These are phyloP conservation scores for Camponotus fellah DNA, from an alignment of 2,888 invertebrate species.

Conservation along the genomic window DNA sequence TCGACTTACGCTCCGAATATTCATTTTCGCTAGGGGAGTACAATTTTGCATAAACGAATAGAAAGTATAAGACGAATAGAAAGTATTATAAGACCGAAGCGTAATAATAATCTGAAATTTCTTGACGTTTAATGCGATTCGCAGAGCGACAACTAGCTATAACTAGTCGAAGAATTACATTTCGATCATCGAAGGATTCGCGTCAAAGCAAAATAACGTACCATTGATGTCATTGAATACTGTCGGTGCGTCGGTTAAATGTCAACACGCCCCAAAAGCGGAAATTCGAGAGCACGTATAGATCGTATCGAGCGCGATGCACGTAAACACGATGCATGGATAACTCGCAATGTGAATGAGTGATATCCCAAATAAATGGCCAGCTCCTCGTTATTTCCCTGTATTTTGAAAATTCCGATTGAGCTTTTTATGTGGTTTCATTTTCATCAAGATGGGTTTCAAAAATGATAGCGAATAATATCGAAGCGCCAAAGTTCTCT, in stretches of 20 bases:
- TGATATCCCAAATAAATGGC: slow-evolving; percentile 29
- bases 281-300: slow-evolving; percentile 42
- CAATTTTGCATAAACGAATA: neutral
- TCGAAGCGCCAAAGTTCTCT: neutral
- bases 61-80: neutral
- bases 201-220: slow-evolving; percentile 20
- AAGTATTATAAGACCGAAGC: neutral
- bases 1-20: too few species aligned
- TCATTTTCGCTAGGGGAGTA: too few species aligned
- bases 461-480: neutral
- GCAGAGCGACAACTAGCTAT: neutral
- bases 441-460: neutral
- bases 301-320: slow-evolving; percentile 22
- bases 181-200: neutral
- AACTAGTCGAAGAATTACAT: neutral
- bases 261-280: slow-evolving; percentile 32
- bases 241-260: slow-evolving; percentile 34
- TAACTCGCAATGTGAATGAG: slow-evolving; percentile 31
- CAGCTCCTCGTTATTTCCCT: neutral
- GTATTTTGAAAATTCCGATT: slow-evolving; percentile 22
- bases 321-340: slow-evolving; percentile 31
- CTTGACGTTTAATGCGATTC: neutral
- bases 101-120: neutral
- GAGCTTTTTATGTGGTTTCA: slow-evolving; percentile 27
- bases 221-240: slow-evolving; percentile 32